These are phyloP conservation scores for Scaptomyza cyrtandrae DNA, from an alignment of 2,888 invertebrate genomes.

Conservation along the genomic window DNA sequence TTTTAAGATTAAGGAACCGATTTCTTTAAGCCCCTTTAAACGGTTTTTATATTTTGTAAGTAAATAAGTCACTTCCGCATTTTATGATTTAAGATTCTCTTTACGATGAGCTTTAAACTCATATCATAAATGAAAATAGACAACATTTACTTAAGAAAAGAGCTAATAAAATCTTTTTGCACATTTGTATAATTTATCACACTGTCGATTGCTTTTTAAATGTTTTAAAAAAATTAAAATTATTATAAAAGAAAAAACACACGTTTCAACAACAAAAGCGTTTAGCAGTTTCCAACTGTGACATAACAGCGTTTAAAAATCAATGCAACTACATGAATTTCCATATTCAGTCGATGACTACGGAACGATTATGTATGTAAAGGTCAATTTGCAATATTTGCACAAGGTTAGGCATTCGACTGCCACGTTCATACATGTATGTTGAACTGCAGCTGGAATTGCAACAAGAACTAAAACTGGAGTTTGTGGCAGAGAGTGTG, in stretches of 20 bases:
- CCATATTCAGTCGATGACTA: conserved; percentile 46
- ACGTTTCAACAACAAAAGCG: conserved; percentile 39
- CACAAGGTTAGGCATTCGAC: conserved; percentile 68
- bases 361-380: conserved; percentile 67
- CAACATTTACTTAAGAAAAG: too few relatives aligned
- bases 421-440: conserved; percentile 6
- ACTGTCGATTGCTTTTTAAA: too few relatives aligned
- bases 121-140: too few relatives aligned
- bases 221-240: too few relatives aligned
- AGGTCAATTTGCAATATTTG: conserved; percentile 76
- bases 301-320: conserved; percentile 8
- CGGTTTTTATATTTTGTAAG: background rate
- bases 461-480: conserved; percentile 13
- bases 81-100: background rate
- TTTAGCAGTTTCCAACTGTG: conserved; percentile 20
- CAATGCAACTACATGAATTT: conserved; percentile 53
- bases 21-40: background rate
- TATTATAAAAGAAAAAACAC: conserved; percentile 16
- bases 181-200: too few relatives aligned
- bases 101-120: background rate
- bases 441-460: background rate
- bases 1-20: conserved; percentile 25
- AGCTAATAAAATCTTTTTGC: too few relatives aligned
- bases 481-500: conserved; percentile 2
- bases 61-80: conserved; percentile 8